Evolutionary conservation across 2,113 vertebrate genomes (phyloP).

Genomic region (Larimichthys crocea): DNA sequence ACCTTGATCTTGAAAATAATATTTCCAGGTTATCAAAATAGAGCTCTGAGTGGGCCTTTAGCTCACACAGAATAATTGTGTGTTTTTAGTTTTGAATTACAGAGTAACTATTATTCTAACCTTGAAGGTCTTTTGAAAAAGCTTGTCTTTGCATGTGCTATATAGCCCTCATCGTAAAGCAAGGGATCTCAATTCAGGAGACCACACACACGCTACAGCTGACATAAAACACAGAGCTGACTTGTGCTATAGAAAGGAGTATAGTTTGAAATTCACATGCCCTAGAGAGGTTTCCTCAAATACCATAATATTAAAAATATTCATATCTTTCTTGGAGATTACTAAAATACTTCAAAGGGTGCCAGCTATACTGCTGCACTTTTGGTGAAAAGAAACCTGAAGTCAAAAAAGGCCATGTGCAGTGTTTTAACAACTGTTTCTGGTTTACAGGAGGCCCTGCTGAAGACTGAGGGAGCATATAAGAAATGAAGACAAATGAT

Average conservation of each 20-base stretch:
- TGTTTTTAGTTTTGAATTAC: constrained; percentile 71
- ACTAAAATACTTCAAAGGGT: constrained; percentile 50
- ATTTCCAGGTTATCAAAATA: constrained; percentile 57
- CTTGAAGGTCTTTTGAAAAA: constrained; percentile 43
- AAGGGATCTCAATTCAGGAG: constrained; percentile 28
- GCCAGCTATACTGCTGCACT: not conserved
- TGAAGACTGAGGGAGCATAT: constrained; percentile 4
- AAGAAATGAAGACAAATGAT: constrained; percentile 51
- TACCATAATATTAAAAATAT: constrained; percentile 42
- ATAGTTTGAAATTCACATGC: constrained; percentile 18
- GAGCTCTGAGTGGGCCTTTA: constrained; percentile 38
- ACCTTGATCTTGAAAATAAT: constrained; percentile 46
- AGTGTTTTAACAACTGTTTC: constrained; percentile 66
- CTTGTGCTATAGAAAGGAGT: constrained; percentile 15
- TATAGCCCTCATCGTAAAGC: constrained; percentile 44
- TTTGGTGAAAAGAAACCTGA: constrained; percentile 29
- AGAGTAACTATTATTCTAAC: constrained; percentile 69
- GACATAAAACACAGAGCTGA: constrained; percentile 42
- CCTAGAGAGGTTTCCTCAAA: constrained; percentile 20
- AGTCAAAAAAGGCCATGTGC: not conserved
- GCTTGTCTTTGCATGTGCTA: constrained; percentile 33
- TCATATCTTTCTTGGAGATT: constrained; percentile 21
- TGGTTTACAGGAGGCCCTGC: constrained; percentile 60
- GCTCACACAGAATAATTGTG: constrained; percentile 51
- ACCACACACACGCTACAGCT: constrained; percentile 65